Base-by-base conservation (phyloP, 2,888 invertebrate genomes). In the Xanthorhoe designata region DNA sequence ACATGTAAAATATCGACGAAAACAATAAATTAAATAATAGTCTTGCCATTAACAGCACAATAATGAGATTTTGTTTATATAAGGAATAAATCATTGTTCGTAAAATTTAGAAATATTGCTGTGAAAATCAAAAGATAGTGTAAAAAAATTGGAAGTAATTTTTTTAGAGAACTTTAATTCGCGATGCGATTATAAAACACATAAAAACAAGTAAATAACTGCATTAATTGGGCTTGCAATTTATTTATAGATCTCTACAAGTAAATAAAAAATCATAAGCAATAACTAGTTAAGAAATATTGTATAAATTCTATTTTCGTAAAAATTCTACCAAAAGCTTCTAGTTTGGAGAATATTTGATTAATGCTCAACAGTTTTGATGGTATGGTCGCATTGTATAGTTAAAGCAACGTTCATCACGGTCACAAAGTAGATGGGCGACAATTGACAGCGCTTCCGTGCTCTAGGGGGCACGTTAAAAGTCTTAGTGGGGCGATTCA, bases 61-160 rank as follows among this genome's bases (percentile, higher is more conserved):
- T 47, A 53, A n/a, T 38, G 54, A 61, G n/a, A 55, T 61, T n/a
- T 32, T 42, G 35, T 55, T n/a, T 52, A 60, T 52, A 42, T 52
- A 42, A 60, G 52, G 29, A 24, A 45, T 47, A 53, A 61, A 61
- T 29, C 32, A 60, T 52, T 52, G 29, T 51, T n/a, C n/a, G 51
- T 52, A 29, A 29, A n/a, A 17, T 3, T 13, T 2, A 42, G 13
- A 42, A 13, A 42, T 10, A 13, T 42, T 42, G 38, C 10, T 32
- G 32, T 7, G 24, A 6, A 42, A 42, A 42, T 42, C 10, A 42
- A 13, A 13, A 2, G 7, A 32, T 7, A 32, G 7, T 32, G 32
- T 6, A 32, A 32, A 32, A 32, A 32, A 32, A 32, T 4, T 32
- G 2, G 24, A 32, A 32, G 5, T 32, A 7, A 32, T 32, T 3